A percentile compares a stretch with the other conserved stretches of the same genome.
These are phyloP conservation scores for Melanerpes formicivorus DNA, from an alignment of 2,113 vertebrate genomes.

Conservation along the genomic window DNA sequence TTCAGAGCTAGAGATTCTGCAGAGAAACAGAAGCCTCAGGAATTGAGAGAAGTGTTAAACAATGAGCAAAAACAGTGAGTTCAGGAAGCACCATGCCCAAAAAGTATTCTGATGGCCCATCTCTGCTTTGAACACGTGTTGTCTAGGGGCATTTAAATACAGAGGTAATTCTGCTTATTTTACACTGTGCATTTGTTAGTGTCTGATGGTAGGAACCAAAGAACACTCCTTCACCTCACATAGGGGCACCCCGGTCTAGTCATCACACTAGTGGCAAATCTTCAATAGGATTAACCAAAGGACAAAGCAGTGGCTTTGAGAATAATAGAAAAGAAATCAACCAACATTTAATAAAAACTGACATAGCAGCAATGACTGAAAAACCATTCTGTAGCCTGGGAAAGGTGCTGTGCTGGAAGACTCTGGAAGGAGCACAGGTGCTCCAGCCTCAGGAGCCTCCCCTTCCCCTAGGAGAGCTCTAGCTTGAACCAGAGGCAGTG, in stretches of 20 bases:
- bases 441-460: neutral
- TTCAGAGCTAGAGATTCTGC: neutral
- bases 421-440: neutral
- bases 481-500: neutral
- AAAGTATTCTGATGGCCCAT: neutral
- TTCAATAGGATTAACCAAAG: neutral
- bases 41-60: neutral
- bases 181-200: rapidly evolving
- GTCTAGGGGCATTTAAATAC: neutral
- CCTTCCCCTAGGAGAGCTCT: neutral
- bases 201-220: neutral
- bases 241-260: neutral
- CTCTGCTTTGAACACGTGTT: neutral
- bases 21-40: neutral
- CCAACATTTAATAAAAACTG: neutral
- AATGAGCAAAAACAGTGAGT: neutral
- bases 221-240: neutral
- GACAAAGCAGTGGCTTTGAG: neutral
- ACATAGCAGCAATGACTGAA: neutral
- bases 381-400: rapidly evolving
- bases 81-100: neutral
- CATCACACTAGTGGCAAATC: neutral
- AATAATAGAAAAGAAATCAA: neutral
- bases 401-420: neutral
- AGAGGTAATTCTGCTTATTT: neutral